Percentiles rank a stretch among this genome's conserved stretches.
Conservation (phyloP, 2,888 invertebrate species). For the Gandaritis pyraliata region DNA sequence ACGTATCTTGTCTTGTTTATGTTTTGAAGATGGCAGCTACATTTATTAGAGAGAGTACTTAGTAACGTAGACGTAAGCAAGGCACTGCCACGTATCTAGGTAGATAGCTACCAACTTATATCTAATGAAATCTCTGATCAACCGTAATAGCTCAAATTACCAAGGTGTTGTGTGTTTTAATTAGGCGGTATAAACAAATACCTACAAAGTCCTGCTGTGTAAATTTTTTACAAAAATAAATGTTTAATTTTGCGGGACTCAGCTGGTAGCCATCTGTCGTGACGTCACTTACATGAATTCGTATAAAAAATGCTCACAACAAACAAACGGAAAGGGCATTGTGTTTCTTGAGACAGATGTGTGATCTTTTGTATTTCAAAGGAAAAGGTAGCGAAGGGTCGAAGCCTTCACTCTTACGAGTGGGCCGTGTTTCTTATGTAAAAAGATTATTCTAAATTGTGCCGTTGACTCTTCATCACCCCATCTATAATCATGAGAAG, state of each 20-base stretch:
- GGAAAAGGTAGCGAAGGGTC: slow-evolving; percentile 17
- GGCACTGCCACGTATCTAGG: too few relatives aligned
- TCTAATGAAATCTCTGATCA: too few relatives aligned
- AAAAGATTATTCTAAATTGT: slow-evolving; percentile 5
- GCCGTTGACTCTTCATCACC: slow-evolving; percentile 1
- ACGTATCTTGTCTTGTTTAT: slow-evolving; percentile 14
- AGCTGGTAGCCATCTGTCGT: slow-evolving; percentile 31
- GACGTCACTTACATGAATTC: slow-evolving; percentile 27
- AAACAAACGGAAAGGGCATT: slow-evolving; percentile 31
- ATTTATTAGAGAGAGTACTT: neutral
- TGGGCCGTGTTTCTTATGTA: slow-evolving; percentile 11
- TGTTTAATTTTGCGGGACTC: slow-evolving; percentile 6
- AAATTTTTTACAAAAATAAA: slow-evolving; percentile 9
- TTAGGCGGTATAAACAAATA: neutral
- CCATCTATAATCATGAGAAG: neutral
- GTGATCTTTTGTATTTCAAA: slow-evolving; percentile 18
- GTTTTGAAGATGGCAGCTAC: slow-evolving; percentile 8
- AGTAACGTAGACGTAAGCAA: too few relatives aligned
- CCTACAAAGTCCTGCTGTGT: neutral
- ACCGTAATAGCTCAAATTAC: too few relatives aligned
- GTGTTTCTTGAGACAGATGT: slow-evolving; percentile 27
- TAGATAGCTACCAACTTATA: too few relatives aligned
- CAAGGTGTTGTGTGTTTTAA: neutral
- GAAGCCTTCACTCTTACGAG: slow-evolving; percentile 4
- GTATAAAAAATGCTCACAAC: slow-evolving; percentile 25